Evolutionary conservation across 2,113 vertebrate genomes (phyloP).

Genomic region (western clawed frog (Xenopus tropicalis)): UCB_Xtro_10.0 CM004446.2:58967001-58967500

Average conservation of each 20-base stretch:
- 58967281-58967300: background rate
- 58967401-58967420: background rate
- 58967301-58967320: background rate
- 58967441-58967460: background rate
- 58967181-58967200: no score
- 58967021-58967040: no score
- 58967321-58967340: background rate
- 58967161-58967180: no score
- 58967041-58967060: no score
- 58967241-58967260: background rate
- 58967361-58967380: background rate
- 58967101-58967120: background rate
- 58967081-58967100: no score
- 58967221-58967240: background rate
- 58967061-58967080: no score
- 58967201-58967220: background rate
- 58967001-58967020: no score
- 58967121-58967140: no score
- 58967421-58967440: background rate
- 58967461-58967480: background rate
- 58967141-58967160: no score
- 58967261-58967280: background rate
- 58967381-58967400: background rate
- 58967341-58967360: background rate
- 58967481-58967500: background rate